Conservation (phyloP, 2,797 vertebrate genomes). For the Phataginus tetradactyla region DNA sequence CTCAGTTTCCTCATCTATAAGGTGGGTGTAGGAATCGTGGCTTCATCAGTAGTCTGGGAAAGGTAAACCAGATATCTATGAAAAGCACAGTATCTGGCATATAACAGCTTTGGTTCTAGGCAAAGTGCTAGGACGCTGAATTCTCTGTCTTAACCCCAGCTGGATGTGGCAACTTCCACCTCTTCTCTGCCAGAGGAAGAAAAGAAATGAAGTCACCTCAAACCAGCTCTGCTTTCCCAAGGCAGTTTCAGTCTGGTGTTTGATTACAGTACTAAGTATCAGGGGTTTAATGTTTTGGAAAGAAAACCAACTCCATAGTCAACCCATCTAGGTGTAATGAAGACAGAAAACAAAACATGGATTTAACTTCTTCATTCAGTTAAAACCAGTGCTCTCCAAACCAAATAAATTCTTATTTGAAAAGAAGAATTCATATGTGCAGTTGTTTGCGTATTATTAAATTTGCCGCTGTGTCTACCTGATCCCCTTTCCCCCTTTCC, state of each 20-base stretch:
- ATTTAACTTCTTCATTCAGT: background rate
- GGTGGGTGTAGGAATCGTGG: background rate
- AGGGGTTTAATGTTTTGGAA: conserved; percentile 29
- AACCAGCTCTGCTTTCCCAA: background rate
- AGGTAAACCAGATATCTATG: background rate
- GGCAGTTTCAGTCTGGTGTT: background rate
- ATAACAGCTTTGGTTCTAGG: background rate
- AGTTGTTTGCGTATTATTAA: background rate
- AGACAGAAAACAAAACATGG: background rate
- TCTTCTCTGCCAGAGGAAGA: background rate
- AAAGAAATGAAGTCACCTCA: background rate
- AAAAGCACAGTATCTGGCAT: background rate
- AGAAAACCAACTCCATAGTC: background rate
- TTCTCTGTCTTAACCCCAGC: background rate
- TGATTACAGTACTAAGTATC: conserved; percentile 17
- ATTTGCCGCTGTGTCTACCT: background rate
- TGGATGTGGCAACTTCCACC: background rate
- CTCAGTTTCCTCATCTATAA: background rate
- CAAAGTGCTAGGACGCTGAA: background rate
- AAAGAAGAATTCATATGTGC: background rate
- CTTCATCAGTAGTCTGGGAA: background rate
- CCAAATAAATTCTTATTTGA: background rate
- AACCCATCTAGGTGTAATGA: background rate
- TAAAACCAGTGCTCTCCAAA: background rate
- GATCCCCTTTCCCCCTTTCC: background rate